Evolutionary conservation across 2,888 invertebrate species (phyloP).

Genomic region (Diaprepes abbreviatus): DNA sequence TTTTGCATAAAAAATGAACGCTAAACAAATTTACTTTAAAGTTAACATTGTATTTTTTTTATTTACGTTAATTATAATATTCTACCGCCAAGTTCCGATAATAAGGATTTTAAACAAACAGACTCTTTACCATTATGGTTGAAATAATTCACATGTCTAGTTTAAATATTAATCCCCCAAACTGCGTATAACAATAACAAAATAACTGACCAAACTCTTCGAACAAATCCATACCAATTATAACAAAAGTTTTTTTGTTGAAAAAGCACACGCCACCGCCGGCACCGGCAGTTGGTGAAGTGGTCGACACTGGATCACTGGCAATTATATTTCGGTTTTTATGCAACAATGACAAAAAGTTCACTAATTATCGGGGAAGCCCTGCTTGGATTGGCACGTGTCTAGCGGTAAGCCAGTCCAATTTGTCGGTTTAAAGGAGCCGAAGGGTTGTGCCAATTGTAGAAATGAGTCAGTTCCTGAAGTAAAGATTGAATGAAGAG

Average conservation of each 20-base stretch:
- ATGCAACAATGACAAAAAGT: conserved; percentile 58
- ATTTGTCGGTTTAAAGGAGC: conserved; percentile 40
- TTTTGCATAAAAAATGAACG: too few species aligned
- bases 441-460: conserved; percentile 28
- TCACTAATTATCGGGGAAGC: conserved; percentile 55
- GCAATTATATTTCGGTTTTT: conserved; percentile 55
- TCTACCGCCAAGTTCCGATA: too few species aligned
- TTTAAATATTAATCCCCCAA: too few species aligned
- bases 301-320: conserved; percentile 39
- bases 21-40: too few species aligned
- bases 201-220: neutral
- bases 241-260: conserved; percentile 1
- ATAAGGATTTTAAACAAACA: too few species aligned
- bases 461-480: conserved; percentile 8
- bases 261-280: conserved; percentile 5
- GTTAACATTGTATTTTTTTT: too few species aligned
- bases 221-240: neutral
- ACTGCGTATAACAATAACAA: too few species aligned
- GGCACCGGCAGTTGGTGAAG: neutral
- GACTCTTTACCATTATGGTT: too few species aligned
- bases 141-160: too few species aligned
- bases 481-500: neutral
- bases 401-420: conserved; percentile 53
- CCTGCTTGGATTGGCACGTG: conserved; percentile 53
- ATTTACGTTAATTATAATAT: too few species aligned